Conservation (phyloP, 64 coral and sea anemone genomes). For the Platygyra sinensis region DNA sequence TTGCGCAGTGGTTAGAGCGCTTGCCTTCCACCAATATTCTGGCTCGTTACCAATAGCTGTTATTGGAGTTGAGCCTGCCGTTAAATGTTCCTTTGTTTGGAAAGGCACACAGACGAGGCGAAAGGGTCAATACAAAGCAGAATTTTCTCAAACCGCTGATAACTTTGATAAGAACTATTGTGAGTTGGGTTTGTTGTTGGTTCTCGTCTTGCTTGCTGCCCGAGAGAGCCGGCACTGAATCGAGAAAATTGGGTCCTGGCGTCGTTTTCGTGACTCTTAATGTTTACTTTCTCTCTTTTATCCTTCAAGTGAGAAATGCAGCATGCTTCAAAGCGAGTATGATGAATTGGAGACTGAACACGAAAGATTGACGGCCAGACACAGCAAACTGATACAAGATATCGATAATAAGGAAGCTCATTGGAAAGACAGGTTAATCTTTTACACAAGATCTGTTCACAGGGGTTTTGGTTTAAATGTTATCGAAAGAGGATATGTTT, state of each 20-base stretch:
- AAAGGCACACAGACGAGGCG: too few species aligned
- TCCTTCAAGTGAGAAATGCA: slow-evolving; percentile 64
- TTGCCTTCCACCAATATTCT: too few species aligned
- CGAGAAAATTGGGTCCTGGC: too few species aligned
- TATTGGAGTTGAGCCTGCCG: too few species aligned
- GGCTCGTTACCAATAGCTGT: too few species aligned
- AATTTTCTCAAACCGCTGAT: too few species aligned
- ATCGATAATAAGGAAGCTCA: slow-evolving; percentile 74
- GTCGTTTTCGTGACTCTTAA: not conserved
- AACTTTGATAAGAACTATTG: too few species aligned
- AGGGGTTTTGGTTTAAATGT: not conserved
- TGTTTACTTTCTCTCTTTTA: not conserved
- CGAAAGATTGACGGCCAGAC: slow-evolving; percentile 59
- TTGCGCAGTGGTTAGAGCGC: too few species aligned
- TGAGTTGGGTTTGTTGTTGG: not conserved
- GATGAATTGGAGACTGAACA: slow-evolving; percentile 76
- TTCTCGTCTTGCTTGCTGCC: not conserved
- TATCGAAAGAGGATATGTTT: too few species aligned
- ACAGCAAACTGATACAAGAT: slow-evolving; percentile 83
- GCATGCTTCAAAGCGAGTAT: slow-evolving; percentile 57
- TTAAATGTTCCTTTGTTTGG: too few species aligned
- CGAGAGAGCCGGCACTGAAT: too few species aligned
- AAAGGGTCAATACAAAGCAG: too few species aligned
- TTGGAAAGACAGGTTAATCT: slow-evolving; percentile 71
- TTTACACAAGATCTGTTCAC: not conserved